Evolutionary conservation across 2,797 vertebrate species (phyloP).

Genomic region (Urophycis tenuis): DNA sequence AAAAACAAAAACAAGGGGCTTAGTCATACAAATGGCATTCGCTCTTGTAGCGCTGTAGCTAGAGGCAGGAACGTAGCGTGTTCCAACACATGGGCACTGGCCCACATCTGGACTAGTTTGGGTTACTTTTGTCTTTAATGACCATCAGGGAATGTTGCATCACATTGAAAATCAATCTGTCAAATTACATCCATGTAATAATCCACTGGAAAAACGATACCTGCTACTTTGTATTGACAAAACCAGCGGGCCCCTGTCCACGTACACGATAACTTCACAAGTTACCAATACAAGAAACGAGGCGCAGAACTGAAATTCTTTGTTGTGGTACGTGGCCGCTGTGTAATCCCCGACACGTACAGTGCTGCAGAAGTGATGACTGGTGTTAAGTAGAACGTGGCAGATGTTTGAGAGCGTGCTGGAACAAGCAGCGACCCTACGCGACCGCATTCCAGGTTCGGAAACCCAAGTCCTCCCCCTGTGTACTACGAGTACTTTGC

Average conservation of each 20-base stretch:
- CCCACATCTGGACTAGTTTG: conserved; percentile 10
- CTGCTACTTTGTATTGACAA: background rate
- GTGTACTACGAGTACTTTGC: no score
- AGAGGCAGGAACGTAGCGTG: background rate
- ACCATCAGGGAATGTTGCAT: conserved; percentile 5
- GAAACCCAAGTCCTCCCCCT: no score
- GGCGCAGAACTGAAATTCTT: background rate
- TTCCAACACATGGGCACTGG: background rate
- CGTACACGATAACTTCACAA: background rate
- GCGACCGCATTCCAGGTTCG: background rate
- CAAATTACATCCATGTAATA: background rate
- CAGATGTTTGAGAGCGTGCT: background rate
- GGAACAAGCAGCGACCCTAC: background rate
- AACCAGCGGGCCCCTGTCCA: background rate
- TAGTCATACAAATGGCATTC: background rate
- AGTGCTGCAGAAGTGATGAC: background rate
- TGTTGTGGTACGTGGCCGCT: background rate
- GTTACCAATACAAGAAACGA: background rate
- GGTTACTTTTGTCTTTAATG: background rate
- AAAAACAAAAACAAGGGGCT: background rate
- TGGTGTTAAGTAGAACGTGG: background rate
- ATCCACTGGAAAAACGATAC: background rate
- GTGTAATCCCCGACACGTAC: background rate
- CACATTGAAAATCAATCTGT: conserved; percentile 7
- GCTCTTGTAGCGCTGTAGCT: background rate